phyloP scores from a whole-genome alignment of 1,140 invertebrate species.

The Heliconius nattereri region DNA sequence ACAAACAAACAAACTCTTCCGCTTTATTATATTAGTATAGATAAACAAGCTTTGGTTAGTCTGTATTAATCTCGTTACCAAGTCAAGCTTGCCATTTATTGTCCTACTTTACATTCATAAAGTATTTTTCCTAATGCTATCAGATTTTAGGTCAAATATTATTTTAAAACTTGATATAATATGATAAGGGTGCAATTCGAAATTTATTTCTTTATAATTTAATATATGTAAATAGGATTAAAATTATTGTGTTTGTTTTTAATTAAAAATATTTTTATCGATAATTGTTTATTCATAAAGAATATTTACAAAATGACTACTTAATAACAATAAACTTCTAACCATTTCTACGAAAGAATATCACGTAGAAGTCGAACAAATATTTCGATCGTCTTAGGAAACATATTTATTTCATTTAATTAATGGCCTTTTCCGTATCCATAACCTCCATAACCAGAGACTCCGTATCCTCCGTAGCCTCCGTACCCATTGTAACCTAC shows the following conservation, averaged over 20 bases:
- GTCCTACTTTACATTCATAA: constrained; percentile 1
- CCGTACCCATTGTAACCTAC: neutral
- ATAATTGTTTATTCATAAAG: constrained; percentile 25
- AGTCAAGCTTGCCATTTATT: neutral
- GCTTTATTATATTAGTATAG: too few relatives aligned
- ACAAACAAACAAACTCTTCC: too few relatives aligned
- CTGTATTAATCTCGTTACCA: neutral
- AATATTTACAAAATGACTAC: constrained; percentile 25
- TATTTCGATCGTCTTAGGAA: constrained; percentile 11
- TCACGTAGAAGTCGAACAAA: constrained; percentile 25
- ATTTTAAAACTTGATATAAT: neutral
- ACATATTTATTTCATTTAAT: constrained; percentile 4
- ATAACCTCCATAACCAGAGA: constrained; percentile 34
- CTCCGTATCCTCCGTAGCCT: constrained; percentile 25
- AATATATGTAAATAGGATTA: too few relatives aligned
- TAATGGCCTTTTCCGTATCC: constrained; percentile 34
- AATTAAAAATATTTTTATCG: constrained; percentile 22
- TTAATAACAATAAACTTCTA: constrained; percentile 17
- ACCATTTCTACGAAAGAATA: constrained; percentile 19
- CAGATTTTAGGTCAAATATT: neutral
- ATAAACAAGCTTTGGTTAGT: neutral
- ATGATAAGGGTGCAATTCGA: neutral
- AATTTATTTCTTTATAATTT: too few relatives aligned
- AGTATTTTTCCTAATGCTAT: neutral
- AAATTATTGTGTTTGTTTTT: neutral